Base-by-base conservation (phyloP, 2,113 vertebrate species). In the Pelvicachromis taeniatus region DNA sequence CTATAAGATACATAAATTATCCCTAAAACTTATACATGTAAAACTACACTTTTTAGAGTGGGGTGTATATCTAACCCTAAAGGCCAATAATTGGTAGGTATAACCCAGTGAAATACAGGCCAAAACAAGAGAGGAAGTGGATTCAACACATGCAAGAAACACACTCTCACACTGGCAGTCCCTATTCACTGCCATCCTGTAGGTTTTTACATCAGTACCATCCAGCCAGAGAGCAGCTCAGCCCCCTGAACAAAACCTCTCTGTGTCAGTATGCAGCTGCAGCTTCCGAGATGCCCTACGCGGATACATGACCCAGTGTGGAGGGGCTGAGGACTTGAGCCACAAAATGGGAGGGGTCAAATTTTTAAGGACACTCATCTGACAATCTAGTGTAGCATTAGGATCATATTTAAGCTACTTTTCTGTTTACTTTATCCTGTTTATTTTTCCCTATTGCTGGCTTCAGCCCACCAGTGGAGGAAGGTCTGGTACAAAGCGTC, bases 181-280 rank as follows among this genome's bases (percentile, higher is more conserved):
- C 12, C 40, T 79, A 31, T 53, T 83, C 80, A 58, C 65, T 85
- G 63, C 77, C 79, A 84, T 85, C 82, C 58, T 88, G 82, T 88
- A 78, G 75, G 16, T 91, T 91, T 94, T 85, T 81, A 88, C 93
- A 92, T 93, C 89, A 87, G 90, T 84, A 92, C 91, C 88, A 94
- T 89, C 68, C 80, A 79, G 33, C 85, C 78, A 68, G 80, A 85
- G 92, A 88, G 38, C 91, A 91, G 93, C 86, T 77, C 84, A 14
- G 73, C 54, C 59, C 85, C 87, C 84, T 77, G 68, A 93, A 95
- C 95, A 95, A 94, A 95, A 90, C 90, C 90, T 78, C 93, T 92
- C 94, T 94, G 92, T 95, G 92, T 94, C 83, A 90, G 86, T 86
- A 84, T 92, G 93, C 94, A 95, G 94, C 94, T 94, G 94, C 94